phyloP scores from a whole-genome alignment of 2,113 vertebrate genomes.

The Neolamprologus kungweensis region DNA sequence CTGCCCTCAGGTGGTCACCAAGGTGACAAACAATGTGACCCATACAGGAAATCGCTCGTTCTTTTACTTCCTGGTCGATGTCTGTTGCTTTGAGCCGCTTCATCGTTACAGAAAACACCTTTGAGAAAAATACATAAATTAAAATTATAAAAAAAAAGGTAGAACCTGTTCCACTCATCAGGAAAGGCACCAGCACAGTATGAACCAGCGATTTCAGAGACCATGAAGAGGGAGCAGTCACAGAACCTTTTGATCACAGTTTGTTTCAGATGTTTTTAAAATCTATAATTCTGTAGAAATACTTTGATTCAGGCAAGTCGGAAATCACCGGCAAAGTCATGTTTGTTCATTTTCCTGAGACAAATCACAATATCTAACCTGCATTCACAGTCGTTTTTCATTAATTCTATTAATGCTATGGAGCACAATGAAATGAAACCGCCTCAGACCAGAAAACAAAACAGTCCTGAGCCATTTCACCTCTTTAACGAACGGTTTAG shows the following conservation, averaged over 20 bases:
- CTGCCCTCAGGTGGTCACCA: slow-evolving; percentile 78
- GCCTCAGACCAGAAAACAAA: neutral
- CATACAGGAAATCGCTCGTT: slow-evolving; percentile 89
- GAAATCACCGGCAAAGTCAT: fast-evolving
- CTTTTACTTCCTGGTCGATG: slow-evolving; percentile 95
- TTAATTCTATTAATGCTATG: neutral
- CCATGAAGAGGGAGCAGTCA: neutral
- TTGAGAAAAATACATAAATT: fast-evolving
- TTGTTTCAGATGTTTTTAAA: neutral
- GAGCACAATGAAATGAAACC: fast-evolving
- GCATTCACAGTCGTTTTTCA: fast-evolving
- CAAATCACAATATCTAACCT: neutral
- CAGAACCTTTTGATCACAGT: neutral
- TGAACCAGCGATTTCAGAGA: neutral
- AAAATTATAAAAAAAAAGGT: neutral
- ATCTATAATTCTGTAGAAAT: neutral
- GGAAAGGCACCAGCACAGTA: neutral
- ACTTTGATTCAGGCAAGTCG: neutral
- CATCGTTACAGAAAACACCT: slow-evolving; percentile 75
- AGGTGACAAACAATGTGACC: slow-evolving; percentile 81
- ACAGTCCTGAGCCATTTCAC: neutral
- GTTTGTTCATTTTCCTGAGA: neutral
- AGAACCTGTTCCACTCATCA: fast-evolving
- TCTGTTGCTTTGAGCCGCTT: slow-evolving; percentile 85
- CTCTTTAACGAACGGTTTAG: slow-evolving; percentile 76